Evolutionary conservation across 2,797 vertebrate species (phyloP), one percentile per base, ranked within the genome.

Genomic region (Acanthornis magna): DNA sequence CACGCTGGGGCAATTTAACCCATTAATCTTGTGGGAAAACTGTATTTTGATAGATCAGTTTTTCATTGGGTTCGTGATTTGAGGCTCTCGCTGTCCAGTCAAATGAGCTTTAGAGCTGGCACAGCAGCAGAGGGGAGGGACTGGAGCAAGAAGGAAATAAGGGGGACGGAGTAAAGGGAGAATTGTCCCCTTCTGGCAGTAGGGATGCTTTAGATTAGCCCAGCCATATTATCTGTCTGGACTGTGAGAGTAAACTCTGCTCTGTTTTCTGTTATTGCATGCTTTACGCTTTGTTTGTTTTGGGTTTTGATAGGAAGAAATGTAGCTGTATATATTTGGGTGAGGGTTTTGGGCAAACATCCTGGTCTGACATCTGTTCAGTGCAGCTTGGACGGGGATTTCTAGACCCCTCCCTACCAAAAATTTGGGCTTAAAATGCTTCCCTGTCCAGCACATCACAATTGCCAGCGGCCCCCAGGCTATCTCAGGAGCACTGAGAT

Each of bases 201-300:
- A 85, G 77, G 63, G 92, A 38, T 95, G 77, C 88, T 93, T 96
- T 91, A 85, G 71, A 95, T 95, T 90, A 96, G 53, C 86, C 93
- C 74, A 88, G 60, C 86, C 55, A 11, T 85, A 71, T 95, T 67
- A 67, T 77, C 77, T 93, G 60, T 71, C 96, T 74, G 83, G 34
- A n/a, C 53, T 96, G 77, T 60, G 88, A 95, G 89, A 83, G 80
- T 90, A 79, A 87, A 92, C 76, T 88, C 75, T 67, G 77, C 55
- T 95, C 93, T 95, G 93, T 94, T 95, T 96, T 94, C 95, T 96
- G 91, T 96, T 96, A 95, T 92, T 96, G 60, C 86, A 91, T 94
- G 86, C 92, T 87, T 95, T 95, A 79, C 0, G 26, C 63, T 96
- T 94, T 95, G 93, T 96, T 96, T 96, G 91, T 89, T 96, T 94